These are phyloP conservation scores for Drosophila teissieri DNA, from an alignment of 1,140 invertebrate species.

Conservation along the genomic window DNA sequence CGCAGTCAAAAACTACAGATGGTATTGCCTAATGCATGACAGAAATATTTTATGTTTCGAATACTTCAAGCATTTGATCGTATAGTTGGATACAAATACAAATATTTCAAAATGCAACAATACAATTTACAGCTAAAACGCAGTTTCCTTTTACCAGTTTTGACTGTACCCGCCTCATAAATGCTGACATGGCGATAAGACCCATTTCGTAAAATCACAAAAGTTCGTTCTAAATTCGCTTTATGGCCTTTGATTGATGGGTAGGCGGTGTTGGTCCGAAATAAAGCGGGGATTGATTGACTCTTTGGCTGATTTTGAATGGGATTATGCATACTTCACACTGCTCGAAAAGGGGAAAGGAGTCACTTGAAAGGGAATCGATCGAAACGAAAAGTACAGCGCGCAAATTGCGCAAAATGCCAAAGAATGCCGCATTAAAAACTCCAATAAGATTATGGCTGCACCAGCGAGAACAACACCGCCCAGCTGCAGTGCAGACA, in stretches of 20 bases:
- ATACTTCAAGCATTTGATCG: neutral
- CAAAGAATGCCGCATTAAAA: constrained; percentile 63
- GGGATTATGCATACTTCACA: constrained; percentile 38
- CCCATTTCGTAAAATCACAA: constrained; percentile 16
- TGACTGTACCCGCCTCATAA: constrained; percentile 17
- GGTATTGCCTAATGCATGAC: constrained; percentile 1
- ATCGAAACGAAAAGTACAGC: constrained; percentile 62
- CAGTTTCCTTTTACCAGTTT: neutral
- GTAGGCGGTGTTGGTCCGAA: constrained; percentile 19
- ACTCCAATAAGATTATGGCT: constrained; percentile 13
- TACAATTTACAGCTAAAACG: constrained; percentile 7
- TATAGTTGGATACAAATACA: neutral
- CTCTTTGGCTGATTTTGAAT: constrained; percentile 43
- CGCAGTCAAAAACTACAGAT: constrained; percentile 2
- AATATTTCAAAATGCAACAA: too few species aligned
- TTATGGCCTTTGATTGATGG: constrained; percentile 54
- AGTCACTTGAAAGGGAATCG: constrained; percentile 8
- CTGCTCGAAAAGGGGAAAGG: constrained; percentile 24
- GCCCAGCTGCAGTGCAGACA: constrained; percentile 43
- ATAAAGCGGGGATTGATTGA: constrained; percentile 61
- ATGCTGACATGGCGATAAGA: constrained; percentile 35
- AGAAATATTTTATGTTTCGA: neutral
- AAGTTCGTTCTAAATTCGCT: constrained; percentile 46
- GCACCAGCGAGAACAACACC: neutral
- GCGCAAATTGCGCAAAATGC: constrained; percentile 74